Percentiles rank a stretch among this genome's conserved stretches.
phyloP scores from a whole-genome alignment of 2,888 invertebrate species.

The Drosophila sordidula region DNA sequence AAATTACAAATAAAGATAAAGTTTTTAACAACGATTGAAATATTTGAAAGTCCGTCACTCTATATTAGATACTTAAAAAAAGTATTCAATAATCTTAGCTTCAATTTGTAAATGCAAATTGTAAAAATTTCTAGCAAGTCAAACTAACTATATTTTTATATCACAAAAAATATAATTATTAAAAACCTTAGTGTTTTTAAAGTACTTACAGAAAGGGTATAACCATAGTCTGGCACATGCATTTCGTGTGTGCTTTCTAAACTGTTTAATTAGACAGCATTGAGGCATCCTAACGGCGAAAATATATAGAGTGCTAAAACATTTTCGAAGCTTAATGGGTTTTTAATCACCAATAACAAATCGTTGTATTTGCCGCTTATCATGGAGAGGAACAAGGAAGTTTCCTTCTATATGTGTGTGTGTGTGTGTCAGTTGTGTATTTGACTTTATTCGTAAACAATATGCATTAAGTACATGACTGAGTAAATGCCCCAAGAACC shows the following conservation, averaged over 20 bases:
- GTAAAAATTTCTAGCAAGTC: too few species aligned
- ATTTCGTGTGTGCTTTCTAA: conserved; percentile 10
- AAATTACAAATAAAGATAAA: too few species aligned
- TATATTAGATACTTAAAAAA: too few species aligned
- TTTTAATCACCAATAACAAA: conserved; percentile 71
- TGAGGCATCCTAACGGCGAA: neutral
- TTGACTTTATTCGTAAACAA: conserved; percentile 40
- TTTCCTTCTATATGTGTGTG: conserved; percentile 9
- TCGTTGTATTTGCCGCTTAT: conserved; percentile 41
- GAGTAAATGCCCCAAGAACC: conserved; percentile 32
- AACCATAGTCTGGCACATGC: conserved; percentile 1
- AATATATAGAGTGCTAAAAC: conserved; percentile 14
- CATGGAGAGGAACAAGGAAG: conserved; percentile 19
- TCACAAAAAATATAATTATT: too few species aligned
- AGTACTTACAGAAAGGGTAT: conserved; percentile 9
- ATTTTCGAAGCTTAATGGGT: conserved; percentile 55
- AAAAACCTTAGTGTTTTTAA: too few species aligned
- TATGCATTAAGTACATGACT: conserved; percentile 55
- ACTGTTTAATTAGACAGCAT: conserved; percentile 26
- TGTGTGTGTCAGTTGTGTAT: conserved; percentile 26
- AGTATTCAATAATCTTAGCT: too few species aligned
- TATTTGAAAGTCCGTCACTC: too few species aligned
- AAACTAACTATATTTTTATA: too few species aligned
- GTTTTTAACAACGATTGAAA: too few species aligned
- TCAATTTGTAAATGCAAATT: too few species aligned